phyloP scores from a whole-genome alignment of 2,888 invertebrate species.

The Euzophera pinguis region DNA sequence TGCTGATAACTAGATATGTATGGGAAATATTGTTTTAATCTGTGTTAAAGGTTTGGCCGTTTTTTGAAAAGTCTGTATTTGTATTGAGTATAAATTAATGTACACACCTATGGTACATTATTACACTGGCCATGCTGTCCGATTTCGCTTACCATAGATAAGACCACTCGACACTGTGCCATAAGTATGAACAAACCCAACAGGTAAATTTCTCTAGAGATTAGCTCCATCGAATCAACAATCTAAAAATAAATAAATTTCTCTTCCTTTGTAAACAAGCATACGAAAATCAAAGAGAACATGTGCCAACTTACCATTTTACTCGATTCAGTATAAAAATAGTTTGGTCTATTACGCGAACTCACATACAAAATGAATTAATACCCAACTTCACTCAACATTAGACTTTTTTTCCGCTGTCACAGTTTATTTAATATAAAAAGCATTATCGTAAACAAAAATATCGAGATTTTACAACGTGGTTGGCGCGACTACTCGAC shows the following conservation, averaged over 20 bases:
- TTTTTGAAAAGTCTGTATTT: no score
- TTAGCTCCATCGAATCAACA: no score
- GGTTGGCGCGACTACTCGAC: conserved; percentile 26
- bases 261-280: background rate
- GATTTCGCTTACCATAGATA: no score
- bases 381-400: background rate
- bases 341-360: conserved; percentile 10
- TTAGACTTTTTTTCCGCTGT: conserved; percentile 14
- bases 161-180: no score
- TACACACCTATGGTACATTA: no score
- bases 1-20: no score
- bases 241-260: background rate
- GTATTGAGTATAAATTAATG: no score
- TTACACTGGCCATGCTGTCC: no score
- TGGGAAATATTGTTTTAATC: no score
- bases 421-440: conserved; percentile 1
- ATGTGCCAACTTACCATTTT: conserved; percentile 33
- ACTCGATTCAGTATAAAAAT: conserved; percentile 21
- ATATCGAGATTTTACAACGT: background rate
- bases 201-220: no score
- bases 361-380: background rate
- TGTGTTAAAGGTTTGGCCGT: no score
- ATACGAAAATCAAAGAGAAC: conserved; percentile 19
- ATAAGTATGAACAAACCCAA: no score
- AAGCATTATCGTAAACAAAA: conserved; percentile 1